Conservation (phyloP, 2,888 invertebrate species). For the Idaea biselata region DNA sequence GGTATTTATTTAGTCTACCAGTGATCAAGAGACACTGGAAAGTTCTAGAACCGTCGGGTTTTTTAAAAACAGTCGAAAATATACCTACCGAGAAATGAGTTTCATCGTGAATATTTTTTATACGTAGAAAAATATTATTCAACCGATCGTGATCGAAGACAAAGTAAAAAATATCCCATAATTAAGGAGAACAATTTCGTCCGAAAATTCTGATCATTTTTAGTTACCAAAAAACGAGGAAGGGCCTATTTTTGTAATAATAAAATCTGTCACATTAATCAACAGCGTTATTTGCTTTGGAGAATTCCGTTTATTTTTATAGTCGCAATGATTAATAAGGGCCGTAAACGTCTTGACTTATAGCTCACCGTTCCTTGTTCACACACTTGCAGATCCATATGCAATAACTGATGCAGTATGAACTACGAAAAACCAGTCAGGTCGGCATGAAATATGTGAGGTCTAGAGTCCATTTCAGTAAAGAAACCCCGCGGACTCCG, state of each 20-base stretch:
- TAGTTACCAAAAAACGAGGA: neutral
- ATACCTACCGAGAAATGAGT: no score
- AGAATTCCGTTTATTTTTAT: constrained; percentile 35
- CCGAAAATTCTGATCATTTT: neutral
- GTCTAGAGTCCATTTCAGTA: constrained; percentile 10
- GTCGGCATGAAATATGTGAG: constrained; percentile 54
- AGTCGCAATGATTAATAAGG: constrained; percentile 29
- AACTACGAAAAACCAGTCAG: constrained; percentile 55
- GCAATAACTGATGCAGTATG: constrained; percentile 43
- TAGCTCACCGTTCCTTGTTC: constrained; percentile 34
- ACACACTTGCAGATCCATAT: constrained; percentile 29
- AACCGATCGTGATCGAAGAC: neutral
- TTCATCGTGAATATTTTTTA: no score
- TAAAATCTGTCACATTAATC: constrained; percentile 26
- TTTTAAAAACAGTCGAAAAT: no score
- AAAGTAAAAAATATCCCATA: neutral
- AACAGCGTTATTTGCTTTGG: constrained; percentile 29
- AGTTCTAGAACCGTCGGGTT: no score
- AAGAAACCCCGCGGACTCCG: neutral
- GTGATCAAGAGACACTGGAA: no score
- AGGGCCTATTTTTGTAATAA: constrained; percentile 9
- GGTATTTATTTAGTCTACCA: no score
- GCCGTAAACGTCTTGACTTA: constrained; percentile 27
- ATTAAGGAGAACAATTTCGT: neutral
- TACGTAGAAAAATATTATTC: neutral